phyloP scores from a whole-genome alignment of 35 echinoderm and acorn worm species.

The Heliocidaris erythrogramma region DNA sequence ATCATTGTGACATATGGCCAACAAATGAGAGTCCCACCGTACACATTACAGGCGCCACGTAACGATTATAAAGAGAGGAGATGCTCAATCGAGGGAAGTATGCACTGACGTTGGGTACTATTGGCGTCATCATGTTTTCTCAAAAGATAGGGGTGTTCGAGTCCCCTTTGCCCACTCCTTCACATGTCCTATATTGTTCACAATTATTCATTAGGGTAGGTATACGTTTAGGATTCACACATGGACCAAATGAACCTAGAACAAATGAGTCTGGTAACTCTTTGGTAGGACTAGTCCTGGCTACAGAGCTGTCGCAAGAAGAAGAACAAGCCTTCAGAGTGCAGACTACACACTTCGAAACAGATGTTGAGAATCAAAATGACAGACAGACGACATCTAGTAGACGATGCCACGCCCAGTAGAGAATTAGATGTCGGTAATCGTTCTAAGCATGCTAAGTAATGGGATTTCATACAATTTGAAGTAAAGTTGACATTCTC shows the following conservation, averaged over 20 bases:
- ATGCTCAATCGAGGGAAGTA: too few species aligned
- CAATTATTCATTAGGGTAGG: too few species aligned
- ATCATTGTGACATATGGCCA: too few species aligned
- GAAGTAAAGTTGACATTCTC: background rate
- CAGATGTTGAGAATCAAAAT: background rate
- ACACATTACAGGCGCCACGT: too few species aligned
- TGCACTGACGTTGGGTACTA: too few species aligned
- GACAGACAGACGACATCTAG: background rate
- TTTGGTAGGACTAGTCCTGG: too few species aligned
- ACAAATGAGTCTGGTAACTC: background rate
- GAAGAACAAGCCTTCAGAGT: background rate
- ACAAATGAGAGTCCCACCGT: too few species aligned
- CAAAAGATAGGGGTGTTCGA: background rate
- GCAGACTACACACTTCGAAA: background rate
- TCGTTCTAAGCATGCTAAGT: conserved; percentile 1
- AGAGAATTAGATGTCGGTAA: conserved; percentile 9
- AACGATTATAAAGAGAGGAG: too few species aligned
- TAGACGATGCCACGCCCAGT: conserved; percentile 7
- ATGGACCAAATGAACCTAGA: too few species aligned
- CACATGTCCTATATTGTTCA: background rate
- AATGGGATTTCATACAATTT: background rate
- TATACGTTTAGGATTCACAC: too few species aligned
- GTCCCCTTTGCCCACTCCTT: too few species aligned
- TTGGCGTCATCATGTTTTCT: background rate
- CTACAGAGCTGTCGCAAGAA: background rate